These are phyloP conservation scores for Hipposideros armiger DNA, from an alignment of 2,113 vertebrate species.

Conservation along the genomic window DNA sequence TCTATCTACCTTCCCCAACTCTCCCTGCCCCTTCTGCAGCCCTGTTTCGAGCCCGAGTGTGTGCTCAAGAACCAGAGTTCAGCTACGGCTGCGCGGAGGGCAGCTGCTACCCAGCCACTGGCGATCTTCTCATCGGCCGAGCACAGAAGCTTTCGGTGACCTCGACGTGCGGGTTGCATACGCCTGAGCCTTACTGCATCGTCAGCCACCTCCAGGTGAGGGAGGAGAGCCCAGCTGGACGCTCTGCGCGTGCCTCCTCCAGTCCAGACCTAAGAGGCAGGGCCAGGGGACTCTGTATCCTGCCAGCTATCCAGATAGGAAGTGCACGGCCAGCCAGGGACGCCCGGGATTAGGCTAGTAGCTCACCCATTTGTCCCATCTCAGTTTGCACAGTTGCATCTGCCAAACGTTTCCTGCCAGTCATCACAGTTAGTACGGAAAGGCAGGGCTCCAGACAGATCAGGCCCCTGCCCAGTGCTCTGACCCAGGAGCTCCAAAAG, in stretches of 20 bases:
- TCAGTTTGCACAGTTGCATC: slow-evolving; percentile 81
- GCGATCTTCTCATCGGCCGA: slow-evolving; percentile 96
- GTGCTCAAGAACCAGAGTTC: slow-evolving; percentile 90
- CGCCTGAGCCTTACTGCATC: slow-evolving; percentile 95
- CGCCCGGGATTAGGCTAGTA: slow-evolving; percentile 38
- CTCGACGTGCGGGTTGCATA: slow-evolving; percentile 94
- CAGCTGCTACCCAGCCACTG: slow-evolving; percentile 98
- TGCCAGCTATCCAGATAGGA: slow-evolving; percentile 64
- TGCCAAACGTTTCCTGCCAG: slow-evolving; percentile 76
- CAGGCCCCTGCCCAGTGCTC: background rate
- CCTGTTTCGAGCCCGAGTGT: slow-evolving; percentile 80
- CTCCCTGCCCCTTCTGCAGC: slow-evolving; percentile 73
- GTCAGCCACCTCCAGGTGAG: slow-evolving; percentile 98
- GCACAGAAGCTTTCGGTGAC: slow-evolving; percentile 92
- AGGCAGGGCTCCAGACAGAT: background rate
- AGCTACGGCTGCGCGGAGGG: slow-evolving; percentile 96
- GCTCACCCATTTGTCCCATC: slow-evolving; percentile 6
- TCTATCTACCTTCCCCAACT: background rate
- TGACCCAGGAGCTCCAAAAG: background rate
- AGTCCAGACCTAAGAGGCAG: background rate
- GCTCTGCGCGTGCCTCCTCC: background rate
- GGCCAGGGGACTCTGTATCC: slow-evolving; percentile 45
- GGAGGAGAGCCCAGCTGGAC: background rate
- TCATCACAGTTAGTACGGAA: background rate
- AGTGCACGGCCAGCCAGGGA: slow-evolving; percentile 54